Evolutionary conservation across 2,113 vertebrate genomes (phyloP), one percentile per base, ranked within the genome.

Genomic region (Chelonoidis abingdonii): DNA sequence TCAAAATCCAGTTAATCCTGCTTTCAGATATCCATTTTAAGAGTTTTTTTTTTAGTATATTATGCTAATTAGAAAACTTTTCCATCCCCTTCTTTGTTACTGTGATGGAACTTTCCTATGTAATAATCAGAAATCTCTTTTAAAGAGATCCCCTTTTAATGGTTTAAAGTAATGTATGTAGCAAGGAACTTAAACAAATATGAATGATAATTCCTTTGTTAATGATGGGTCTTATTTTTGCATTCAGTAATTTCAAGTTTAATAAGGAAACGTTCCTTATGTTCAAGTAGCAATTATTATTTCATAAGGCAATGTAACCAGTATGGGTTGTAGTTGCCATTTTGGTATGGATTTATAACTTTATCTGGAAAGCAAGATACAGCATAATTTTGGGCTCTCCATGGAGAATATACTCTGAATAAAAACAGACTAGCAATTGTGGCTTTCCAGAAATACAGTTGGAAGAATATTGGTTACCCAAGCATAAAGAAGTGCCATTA

Each of bases 281-380:
- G 0, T 0, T 31, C 65, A 27, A 57, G 52, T 88, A 29, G 54
- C 80, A 16, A 6, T 38, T 80, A 0, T 2, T 2, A 76, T n/a
- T 47, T 91, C 80, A 3, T 56, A 49, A 13, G n/a, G 59, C 65
- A 72, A 7, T 57, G 22, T 93, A 38, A 22, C 54, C 41, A 38
- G n/a, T 3, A 8, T 44, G 54, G 35, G 17, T 88, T 12, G 19
- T 9, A 12, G 1, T 25, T 69, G 2, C 11, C 94, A 38, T 38
- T 38, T 83, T 41, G 17, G 21, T 72, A 52, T 38, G 80, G 80
- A 35, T 78, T 89, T 81, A 4, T 19, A 85, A 10, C 29, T 82
- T 47, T 83, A 52, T 25, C 4, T 7, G 27, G 69, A 41, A 78
- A 85, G 11, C 41, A 54, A 85, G 35, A 29, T 44, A 21, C 41